Conservation (phyloP, 2,797 vertebrate genomes). For the Acanthurus tractus region DNA sequence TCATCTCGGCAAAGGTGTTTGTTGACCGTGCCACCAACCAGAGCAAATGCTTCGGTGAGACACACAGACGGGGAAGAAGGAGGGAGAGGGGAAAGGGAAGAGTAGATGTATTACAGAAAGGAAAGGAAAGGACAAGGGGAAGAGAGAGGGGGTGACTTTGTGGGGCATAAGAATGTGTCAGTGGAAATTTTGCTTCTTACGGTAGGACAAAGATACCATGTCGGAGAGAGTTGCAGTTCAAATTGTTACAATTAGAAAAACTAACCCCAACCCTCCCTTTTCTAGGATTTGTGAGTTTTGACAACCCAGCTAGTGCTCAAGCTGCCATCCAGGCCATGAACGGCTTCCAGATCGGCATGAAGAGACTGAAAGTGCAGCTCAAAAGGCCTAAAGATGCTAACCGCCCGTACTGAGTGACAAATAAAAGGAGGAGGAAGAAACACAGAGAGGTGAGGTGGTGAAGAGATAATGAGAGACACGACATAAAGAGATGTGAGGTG, state of each 20-base stretch:
- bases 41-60: slow-evolving; percentile 96
- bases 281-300: slow-evolving; percentile 95
- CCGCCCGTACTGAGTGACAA: slow-evolving; percentile 90
- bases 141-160: slow-evolving; percentile 34
- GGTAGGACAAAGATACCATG: slow-evolving; percentile 7
- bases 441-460: slow-evolving; percentile 59
- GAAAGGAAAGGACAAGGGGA: slow-evolving; percentile 51
- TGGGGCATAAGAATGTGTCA: slow-evolving; percentile 33
- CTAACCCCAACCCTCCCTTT: not conserved
- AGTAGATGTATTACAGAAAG: slow-evolving; percentile 16
- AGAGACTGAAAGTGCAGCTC: slow-evolving; percentile 95
- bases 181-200: slow-evolving; percentile 23
- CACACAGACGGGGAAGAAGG: slow-evolving; percentile 27
- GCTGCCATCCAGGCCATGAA: slow-evolving; percentile 90
- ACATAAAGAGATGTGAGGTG: slow-evolving; percentile 31
- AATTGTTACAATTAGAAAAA: not conserved
- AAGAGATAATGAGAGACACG: slow-evolving; percentile 24
- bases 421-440: slow-evolving; percentile 49
- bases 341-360: slow-evolving; percentile 97
- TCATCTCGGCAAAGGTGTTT: slow-evolving; percentile 97
- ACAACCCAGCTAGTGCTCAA: slow-evolving; percentile 96
- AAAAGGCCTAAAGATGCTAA: slow-evolving; percentile 97
- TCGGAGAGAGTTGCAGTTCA: slow-evolving; percentile 1
- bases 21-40: slow-evolving; percentile 96
- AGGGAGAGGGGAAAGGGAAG: slow-evolving; percentile 30